These are phyloP conservation scores for Ptychadena robeensis DNA, from an alignment of 2,797 vertebrate genomes.

Conservation along the genomic window DNA sequence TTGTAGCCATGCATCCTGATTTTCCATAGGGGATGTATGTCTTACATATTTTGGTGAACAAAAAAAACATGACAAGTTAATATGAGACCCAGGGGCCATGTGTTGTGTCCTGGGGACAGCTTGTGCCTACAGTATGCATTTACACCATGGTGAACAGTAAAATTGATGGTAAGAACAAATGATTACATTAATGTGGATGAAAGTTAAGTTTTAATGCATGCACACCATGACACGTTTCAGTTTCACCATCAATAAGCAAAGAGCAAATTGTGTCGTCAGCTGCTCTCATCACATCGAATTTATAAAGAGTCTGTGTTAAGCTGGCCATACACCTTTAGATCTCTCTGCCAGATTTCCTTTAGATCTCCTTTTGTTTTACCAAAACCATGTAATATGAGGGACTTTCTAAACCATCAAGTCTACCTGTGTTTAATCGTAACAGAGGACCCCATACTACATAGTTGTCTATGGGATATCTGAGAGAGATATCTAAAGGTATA, in stretches of 20 bases:
- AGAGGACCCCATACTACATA: too few relatives aligned
- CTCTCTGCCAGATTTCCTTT: too few relatives aligned
- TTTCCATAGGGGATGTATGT: constrained; percentile 52
- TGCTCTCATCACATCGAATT: background rate
- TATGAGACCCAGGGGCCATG: constrained; percentile 22
- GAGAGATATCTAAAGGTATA: too few relatives aligned
- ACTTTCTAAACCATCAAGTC: too few relatives aligned
- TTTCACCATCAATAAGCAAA: background rate
- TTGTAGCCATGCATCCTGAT: constrained; percentile 35
- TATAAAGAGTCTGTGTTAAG: too few relatives aligned
- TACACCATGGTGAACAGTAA: background rate
- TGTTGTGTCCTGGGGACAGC: background rate
- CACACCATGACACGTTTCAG: background rate
- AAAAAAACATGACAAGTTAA: constrained; percentile 43
- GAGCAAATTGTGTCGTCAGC: background rate
- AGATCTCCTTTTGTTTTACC: too few relatives aligned
- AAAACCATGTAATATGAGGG: too few relatives aligned
- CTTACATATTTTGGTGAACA: constrained; percentile 53
- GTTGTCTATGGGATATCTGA: too few relatives aligned
- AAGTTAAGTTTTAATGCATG: background rate
- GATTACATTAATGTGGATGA: background rate
- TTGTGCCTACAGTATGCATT: background rate
- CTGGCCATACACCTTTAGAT: too few relatives aligned
- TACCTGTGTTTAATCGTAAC: too few relatives aligned
- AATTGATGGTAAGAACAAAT: constrained; percentile 6